Conservation (phyloP, 2,797 vertebrate species). For the Neosilurus mollespiculum region DNA sequence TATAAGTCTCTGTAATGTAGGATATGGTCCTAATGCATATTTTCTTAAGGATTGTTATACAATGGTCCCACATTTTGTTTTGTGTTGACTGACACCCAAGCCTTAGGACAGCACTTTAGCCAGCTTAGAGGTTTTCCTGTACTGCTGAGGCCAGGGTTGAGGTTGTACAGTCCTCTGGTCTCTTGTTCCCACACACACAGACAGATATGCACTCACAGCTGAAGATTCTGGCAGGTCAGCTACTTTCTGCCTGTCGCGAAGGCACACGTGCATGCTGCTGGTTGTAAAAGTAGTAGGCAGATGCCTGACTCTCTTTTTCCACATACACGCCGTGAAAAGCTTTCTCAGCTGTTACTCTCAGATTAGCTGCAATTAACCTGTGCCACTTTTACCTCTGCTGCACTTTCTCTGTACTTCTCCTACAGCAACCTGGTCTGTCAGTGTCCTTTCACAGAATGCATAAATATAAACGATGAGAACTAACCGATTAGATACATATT, state of each 20-base stretch:
- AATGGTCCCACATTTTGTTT: slow-evolving; percentile 55
- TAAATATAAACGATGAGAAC: slow-evolving; percentile 58
- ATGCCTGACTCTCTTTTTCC: slow-evolving; percentile 68
- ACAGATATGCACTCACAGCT: slow-evolving; percentile 51
- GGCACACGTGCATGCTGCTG: slow-evolving; percentile 42
- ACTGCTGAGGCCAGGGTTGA: slow-evolving; percentile 60
- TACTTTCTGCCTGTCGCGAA: slow-evolving; percentile 67
- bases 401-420: slow-evolving; percentile 63
- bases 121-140: slow-evolving; percentile 61
- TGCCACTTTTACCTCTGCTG: slow-evolving; percentile 58
- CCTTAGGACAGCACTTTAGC: slow-evolving; percentile 56
- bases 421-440: slow-evolving; percentile 65
- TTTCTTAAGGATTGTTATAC: slow-evolving; percentile 62
- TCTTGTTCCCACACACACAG: slow-evolving; percentile 38
- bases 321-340: slow-evolving; percentile 67
- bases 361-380: slow-evolving; percentile 77
- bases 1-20: slow-evolving; percentile 56
- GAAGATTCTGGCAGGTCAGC: slow-evolving; percentile 67
- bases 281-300: slow-evolving; percentile 70
- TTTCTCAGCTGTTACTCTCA: slow-evolving; percentile 77
- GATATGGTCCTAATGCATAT: slow-evolving; percentile 54
- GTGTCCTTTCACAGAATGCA: slow-evolving; percentile 45
- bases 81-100: slow-evolving; percentile 33
- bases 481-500: slow-evolving; percentile 49
- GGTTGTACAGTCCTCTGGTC: slow-evolving; percentile 52